phyloP scores from a whole-genome alignment of 2,113 vertebrate genomes.

The Prolemur simus region DNA sequence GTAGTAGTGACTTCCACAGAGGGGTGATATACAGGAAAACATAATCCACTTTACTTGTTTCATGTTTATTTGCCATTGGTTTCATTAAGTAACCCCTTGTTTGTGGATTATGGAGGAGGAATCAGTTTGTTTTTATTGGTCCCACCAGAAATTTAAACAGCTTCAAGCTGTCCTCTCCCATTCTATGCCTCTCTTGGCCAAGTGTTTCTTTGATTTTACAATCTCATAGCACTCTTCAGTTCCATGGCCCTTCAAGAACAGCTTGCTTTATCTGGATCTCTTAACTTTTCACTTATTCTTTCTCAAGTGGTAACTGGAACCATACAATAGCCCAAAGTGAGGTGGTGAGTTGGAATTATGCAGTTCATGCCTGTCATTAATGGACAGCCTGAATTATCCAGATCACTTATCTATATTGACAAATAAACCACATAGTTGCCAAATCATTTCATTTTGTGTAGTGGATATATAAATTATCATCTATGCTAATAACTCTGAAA shows the following conservation, averaged over 20 bases:
- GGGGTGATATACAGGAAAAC: background rate
- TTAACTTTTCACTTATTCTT: conserved; percentile 41
- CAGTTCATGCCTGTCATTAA: background rate
- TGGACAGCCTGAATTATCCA: background rate
- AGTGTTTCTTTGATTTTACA: conserved; percentile 52
- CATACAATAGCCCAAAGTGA: background rate
- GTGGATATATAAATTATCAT: background rate
- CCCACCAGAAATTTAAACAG: conserved; percentile 53
- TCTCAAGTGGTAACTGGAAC: conserved; percentile 32
- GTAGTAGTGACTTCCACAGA: conserved; percentile 12
- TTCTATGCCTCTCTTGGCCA: conserved; percentile 3
- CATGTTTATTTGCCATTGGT: conserved; percentile 37
- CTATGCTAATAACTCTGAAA: background rate
- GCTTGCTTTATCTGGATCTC: conserved; percentile 44
- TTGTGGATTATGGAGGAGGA: conserved; percentile 27
- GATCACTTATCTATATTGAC: conserved; percentile 28
- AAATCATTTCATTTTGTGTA: conserved; percentile 28
- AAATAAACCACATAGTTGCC: background rate
- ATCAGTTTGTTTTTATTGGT: conserved; percentile 6
- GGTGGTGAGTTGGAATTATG: background rate
- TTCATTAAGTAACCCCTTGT: conserved; percentile 35
- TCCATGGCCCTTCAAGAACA: conserved; percentile 26
- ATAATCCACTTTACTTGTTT: conserved; percentile 15
- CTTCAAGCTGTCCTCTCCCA: background rate
- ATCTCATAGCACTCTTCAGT: conserved; percentile 27